Conservation (phyloP, 2,113 vertebrate species). For the Rhadina sibilatrix region DNA sequence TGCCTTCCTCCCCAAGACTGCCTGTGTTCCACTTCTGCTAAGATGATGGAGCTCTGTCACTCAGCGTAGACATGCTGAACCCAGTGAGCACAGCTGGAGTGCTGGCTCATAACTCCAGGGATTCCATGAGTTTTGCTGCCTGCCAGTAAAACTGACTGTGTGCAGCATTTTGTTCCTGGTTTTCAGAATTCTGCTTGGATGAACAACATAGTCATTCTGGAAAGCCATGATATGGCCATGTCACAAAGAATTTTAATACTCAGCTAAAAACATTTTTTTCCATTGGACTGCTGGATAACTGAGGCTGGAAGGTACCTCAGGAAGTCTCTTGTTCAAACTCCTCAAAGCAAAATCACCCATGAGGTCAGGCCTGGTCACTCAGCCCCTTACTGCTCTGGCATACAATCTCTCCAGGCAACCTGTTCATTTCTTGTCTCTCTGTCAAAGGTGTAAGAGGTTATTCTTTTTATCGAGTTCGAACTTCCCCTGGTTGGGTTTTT, state of each 20-base stretch:
- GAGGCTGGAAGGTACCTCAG: neutral
- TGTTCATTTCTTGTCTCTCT: neutral
- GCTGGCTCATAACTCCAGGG: fast-evolving
- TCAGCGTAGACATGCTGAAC: fast-evolving
- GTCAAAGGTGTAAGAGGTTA: neutral
- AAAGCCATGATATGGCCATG: fast-evolving
- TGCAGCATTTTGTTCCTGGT: neutral
- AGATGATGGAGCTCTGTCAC: neutral
- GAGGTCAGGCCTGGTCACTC: neutral
- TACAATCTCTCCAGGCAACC: neutral
- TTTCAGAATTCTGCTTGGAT: neutral
- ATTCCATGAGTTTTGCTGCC: neutral
- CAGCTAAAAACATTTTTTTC: neutral
- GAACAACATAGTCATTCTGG: neutral
- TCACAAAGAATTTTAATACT: neutral
- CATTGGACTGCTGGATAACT: fast-evolving
- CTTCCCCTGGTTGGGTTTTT: neutral
- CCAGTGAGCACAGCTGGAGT: neutral
- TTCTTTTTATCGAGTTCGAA: neutral
- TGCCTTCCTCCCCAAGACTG: neutral
- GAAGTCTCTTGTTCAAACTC: neutral
- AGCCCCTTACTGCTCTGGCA: neutral
- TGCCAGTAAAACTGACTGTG: neutral
- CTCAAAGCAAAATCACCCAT: neutral
- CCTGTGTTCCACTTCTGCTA: neutral